phyloP scores from a whole-genome alignment of 2,113 vertebrate genomes.

The Lagenorhynchus albirostris region DNA sequence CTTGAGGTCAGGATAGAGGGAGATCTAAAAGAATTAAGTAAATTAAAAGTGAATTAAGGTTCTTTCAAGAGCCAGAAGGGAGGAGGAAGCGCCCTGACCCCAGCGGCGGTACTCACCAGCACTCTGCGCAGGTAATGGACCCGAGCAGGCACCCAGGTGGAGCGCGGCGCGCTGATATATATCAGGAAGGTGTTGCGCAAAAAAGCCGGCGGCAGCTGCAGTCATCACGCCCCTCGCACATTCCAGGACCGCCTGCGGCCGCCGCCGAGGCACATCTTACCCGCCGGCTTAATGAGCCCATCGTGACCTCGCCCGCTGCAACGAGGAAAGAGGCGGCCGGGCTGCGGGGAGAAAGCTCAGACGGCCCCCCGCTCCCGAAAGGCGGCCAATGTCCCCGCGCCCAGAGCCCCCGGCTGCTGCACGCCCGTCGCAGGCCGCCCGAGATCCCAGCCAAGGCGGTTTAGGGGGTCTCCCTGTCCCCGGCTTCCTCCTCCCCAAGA shows the following conservation, averaged over 20 bases:
- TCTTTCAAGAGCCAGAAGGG: background rate
- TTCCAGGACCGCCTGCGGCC: conserved; percentile 75
- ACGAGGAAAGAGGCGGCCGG: background rate
- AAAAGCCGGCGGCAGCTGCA: conserved; percentile 74
- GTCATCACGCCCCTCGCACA: conserved; percentile 82
- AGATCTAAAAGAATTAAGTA: background rate
- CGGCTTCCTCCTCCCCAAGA: background rate
- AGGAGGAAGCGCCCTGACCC: background rate
- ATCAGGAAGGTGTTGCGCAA: conserved; percentile 85
- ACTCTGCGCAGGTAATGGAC: conserved; percentile 68
- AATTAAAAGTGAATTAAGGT: background rate
- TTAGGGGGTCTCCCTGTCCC: background rate
- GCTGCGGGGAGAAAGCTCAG: background rate
- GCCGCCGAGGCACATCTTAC: conserved; percentile 83
- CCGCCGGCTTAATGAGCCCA: conserved; percentile 79
- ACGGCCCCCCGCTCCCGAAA: background rate
- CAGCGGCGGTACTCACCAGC: conserved; percentile 81
- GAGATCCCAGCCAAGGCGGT: background rate
- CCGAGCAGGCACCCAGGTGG: conserved; percentile 65
- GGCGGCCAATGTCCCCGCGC: background rate
- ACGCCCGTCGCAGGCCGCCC: rapidly evolving
- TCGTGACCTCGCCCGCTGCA: conserved; percentile 74
- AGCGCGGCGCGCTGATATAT: conserved; percentile 78
- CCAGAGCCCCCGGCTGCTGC: background rate
- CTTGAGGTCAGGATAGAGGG: background rate